Base-by-base conservation (phyloP, 2,797 vertebrate species). In the Danionella dracula region DNA sequence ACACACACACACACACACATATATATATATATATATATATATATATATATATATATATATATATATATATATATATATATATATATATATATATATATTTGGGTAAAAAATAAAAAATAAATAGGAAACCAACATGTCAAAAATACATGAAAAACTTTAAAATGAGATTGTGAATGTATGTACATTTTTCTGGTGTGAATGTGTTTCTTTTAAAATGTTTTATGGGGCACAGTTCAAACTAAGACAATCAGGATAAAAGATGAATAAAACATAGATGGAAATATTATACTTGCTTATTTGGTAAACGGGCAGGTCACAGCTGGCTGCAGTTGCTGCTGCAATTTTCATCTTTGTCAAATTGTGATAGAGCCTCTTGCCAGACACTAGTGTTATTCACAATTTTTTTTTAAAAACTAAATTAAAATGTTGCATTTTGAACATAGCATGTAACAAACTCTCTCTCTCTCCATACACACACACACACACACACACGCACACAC, bases 301-400 rank as follows among this genome's bases (percentile, higher is more conserved):
- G 60, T 56, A 49, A 64, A 70, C 63, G 64, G 50, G 46, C 59
- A 70, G 68, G 53, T 48, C 60, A 70, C 68, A 70, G 68, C 68
- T 64, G 44, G 21, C 37, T 32, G 20, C n/a, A 62, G 37, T 9
- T 13, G 17, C 34, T 37, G 42, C 51, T 59, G 56, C 51, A 34
- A 51, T 48, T 38, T 56, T 48, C 58, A 49, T 63, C 67, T 66
- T 55, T 37, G 20, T 12, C 15, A 4, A 46, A 40, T 45, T 13
- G 5, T 56, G 32, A 55, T 20, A 5, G 4, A 66, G 51, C 20
- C 21, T 46, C 31, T 15, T 56, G 51, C 20, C 51, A 66, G 19
- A 55, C 62, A 45, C 42, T 31, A 29, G 8, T 56, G 32, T 56
- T 66, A 27, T 66, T 56, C 41, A 16, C n/a, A n/a, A n/a, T n/a